Evolutionary conservation across 2,113 vertebrate species (phyloP), one percentile per base, ranked within the genome.

Genomic region (Eleginops maclovinus): DNA sequence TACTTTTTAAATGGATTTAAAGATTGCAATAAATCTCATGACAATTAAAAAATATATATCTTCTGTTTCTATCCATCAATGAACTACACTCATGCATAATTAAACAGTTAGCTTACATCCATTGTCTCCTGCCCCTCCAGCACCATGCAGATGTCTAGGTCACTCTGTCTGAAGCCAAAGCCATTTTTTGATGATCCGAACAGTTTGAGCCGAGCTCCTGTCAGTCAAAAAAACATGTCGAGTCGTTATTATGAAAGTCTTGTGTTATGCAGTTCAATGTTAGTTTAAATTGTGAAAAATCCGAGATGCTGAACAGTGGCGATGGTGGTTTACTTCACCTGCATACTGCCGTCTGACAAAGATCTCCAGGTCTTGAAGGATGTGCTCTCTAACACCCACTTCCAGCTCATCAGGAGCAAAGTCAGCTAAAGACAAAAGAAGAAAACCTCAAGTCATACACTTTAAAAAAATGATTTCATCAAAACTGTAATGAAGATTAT

Each of bases 171-270:
- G 92, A 99, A 98, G 43, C 97, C 97, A 95, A 97, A 98, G 53
- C 97, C 97, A 90, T 99, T 99, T 94, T 96, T 98, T 71, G 97
- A 99, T 4, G 97, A 99, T 53, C 97, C 97, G 95, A 99, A 99
- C 36, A 99, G 93, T 78, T 93, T 95, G 70, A 99, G 91, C 71
- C 92, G 96, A 56, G 97, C 97, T 87, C 95, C 97, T 99, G 84
- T 17, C 7, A 17, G 68, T 51, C 17, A 68, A 67, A 67, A n/a
- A 17, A 47, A 36, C 5, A 1, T 43, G 22, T 58, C 49, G 11
- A 9, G 10, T 43, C 24, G 22, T 55, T 47, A 36, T 43, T 43
- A 44, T n/a, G 13, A 3, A 22, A 24, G 46, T 41, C 3, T 28
- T 66, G 0, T 2, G 3, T 59, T 2, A 1, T 36, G 10, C 12